Conservation (phyloP, 2,113 vertebrate genomes). For the Eudorcas thomsonii region DNA sequence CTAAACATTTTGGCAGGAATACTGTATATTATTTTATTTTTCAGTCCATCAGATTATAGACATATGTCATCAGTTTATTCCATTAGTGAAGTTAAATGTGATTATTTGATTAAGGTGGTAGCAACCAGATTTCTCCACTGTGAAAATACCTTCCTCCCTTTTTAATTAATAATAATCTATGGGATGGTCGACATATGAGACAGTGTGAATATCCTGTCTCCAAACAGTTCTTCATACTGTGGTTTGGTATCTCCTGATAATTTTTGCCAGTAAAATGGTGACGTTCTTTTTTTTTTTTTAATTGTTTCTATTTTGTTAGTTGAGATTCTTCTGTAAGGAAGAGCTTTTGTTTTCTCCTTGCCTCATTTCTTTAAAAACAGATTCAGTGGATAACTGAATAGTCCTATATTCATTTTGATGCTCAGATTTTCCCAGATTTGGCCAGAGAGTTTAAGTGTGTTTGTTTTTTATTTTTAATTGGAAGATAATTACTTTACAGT, state of each 20-base stretch:
- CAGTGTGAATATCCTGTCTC: not conserved
- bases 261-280: not conserved
- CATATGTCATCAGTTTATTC: not conserved
- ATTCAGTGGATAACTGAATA: not conserved
- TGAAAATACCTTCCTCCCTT: not conserved
- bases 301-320: not conserved
- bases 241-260: not conserved
- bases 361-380: not conserved
- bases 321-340: not conserved
- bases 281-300: not conserved
- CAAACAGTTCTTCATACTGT: not conserved
- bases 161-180: not conserved
- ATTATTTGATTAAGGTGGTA: not conserved
- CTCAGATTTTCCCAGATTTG: not conserved
- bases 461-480: not conserved
- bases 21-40: not conserved
- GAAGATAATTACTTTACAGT: not conserved
- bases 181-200: not conserved
- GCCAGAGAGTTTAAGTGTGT: not conserved
- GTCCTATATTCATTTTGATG: not conserved
- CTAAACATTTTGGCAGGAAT: not conserved
- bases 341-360: not conserved
- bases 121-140: not conserved
- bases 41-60: not conserved
- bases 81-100: not conserved